Percentiles rank a stretch among this genome's conserved stretches.
Conservation (phyloP, 2,888 invertebrate genomes). For the Drosophila longiperda region DNA sequence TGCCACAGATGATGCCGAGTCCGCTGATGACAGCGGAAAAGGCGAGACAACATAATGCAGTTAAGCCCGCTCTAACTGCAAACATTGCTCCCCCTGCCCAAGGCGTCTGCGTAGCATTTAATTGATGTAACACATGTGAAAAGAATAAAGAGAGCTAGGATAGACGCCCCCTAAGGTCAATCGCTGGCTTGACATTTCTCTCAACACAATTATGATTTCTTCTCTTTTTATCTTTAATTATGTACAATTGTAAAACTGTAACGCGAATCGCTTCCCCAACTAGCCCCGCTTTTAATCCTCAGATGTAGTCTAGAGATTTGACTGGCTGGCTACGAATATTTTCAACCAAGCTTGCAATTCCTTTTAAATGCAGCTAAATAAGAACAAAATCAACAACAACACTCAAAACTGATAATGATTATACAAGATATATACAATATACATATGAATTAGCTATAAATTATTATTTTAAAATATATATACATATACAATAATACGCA, state of each 20-base stretch:
- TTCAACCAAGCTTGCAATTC: slow-evolving; percentile 50
- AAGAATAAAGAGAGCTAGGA: slow-evolving; percentile 18
- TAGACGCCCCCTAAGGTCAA: slow-evolving; percentile 27
- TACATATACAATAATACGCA: slow-evolving; percentile 47
- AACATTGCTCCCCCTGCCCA: slow-evolving; percentile 50
- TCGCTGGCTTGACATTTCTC: slow-evolving; percentile 25
- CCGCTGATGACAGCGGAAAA: slow-evolving; percentile 94
- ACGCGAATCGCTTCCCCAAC: slow-evolving; percentile 17
- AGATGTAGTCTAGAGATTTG: slow-evolving; percentile 11
- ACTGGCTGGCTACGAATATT: slow-evolving; percentile 20
- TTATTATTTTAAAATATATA: slow-evolving; percentile 66
- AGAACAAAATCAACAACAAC: slow-evolving; percentile 8
- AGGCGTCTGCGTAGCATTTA: slow-evolving; percentile 62
- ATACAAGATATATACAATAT: slow-evolving; percentile 57
- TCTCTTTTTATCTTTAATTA: slow-evolving; percentile 26
- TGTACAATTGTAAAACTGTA: slow-evolving; percentile 46
- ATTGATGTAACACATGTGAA: slow-evolving; percentile 29
- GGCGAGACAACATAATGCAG: slow-evolving; percentile 88
- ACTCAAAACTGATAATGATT: slow-evolving; percentile 63
- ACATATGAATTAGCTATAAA: slow-evolving; percentile 68
- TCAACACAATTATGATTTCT: slow-evolving; percentile 29
- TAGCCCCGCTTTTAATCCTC: slow-evolving; percentile 18
- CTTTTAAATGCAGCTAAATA: slow-evolving; percentile 46
- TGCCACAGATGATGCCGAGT: slow-evolving; percentile 71
- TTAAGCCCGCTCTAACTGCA: slow-evolving; percentile 5